Percentiles rank a stretch among this genome's conserved stretches.
Conservation (phyloP, 2,888 invertebrate genomes). For the Phyto melanocephala region DNA sequence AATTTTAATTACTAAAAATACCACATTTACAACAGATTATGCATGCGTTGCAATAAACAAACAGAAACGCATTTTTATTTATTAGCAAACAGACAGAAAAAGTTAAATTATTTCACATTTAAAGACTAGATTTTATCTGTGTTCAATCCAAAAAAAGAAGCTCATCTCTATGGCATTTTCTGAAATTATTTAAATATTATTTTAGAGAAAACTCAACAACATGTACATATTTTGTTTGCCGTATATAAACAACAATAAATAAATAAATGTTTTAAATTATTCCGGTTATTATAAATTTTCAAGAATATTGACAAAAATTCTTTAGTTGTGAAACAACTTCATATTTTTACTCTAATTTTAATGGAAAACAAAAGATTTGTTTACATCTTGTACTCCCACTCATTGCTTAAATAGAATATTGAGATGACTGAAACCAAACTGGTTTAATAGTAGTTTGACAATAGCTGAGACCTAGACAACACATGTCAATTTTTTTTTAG, state of each 20-base stretch:
- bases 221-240: too few species aligned
- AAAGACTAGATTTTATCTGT: too few species aligned
- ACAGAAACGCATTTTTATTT: not conserved
- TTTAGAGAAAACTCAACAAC: too few species aligned
- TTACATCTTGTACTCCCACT: not conserved
- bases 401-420: not conserved
- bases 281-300: not conserved
- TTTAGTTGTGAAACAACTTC: conserved; percentile 3
- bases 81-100: too few species aligned
- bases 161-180: too few species aligned
- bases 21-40: conserved; percentile 1
- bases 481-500: too few species aligned
- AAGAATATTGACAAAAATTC: not conserved
- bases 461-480: too few species aligned
- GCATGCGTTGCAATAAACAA: not conserved
- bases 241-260: too few species aligned
- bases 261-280: not conserved
- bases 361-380: not conserved
- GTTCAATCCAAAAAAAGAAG: too few species aligned
- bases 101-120: not conserved
- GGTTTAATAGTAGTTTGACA: too few species aligned
- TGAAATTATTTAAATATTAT: too few species aligned
- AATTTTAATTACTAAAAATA: not conserved
- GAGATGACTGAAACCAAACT: too few species aligned
- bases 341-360: not conserved